Evolutionary conservation across 30 jellyfish, hydroid and myxozoan genomes (phyloP), one percentile per base, ranked within the genome.

Genomic region (Mastigias papua): DNA sequence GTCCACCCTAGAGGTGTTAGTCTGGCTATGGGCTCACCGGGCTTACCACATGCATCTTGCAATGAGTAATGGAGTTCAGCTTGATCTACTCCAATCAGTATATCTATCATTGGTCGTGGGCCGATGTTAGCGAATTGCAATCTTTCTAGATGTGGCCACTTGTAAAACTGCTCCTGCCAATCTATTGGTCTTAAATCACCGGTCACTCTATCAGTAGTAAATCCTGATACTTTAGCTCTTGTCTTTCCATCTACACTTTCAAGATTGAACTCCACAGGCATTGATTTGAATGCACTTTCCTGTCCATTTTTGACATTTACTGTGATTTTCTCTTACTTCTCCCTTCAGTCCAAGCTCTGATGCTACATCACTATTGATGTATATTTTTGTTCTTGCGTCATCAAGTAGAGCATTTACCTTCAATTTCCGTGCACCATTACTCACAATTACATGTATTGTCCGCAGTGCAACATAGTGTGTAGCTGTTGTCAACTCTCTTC

Each of bases 21-120:
- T 58, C 89, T 78, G 25, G 89, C 89, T n/a, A 0, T 65, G 46
- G 89, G 89, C 58, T 78, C 89, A 48, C 82, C 89, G 8, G 87
- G 86, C 13, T 29, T 48, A 7, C 83, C 89, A 5, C 82, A 22
- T 32, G 27, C 82, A 22, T 27, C 64, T 70, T 70, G 4, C 19
- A 22, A 70, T n/a, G 31, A 27, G 31, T 16, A 20, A 16, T 27
- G 82, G 66, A 6, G 82, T 21, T 70, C 66, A 29, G 31, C 66
- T 66, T 26, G 31, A 27, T 70, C 82, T 0, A 70, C 31, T 17
- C 82, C 82, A 70, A 70, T 70, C 82, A 77, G 78, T 33, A 77
- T 27, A 49, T 51, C 62, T 0, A 77, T 63, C n/a, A 77, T 77
- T 48, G 88, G 78, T 51, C 78, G n/a, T 57, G 58, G 25, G 51